Conservation (phyloP, 2,797 vertebrate genomes). For the Lepus townsendii region DNA sequence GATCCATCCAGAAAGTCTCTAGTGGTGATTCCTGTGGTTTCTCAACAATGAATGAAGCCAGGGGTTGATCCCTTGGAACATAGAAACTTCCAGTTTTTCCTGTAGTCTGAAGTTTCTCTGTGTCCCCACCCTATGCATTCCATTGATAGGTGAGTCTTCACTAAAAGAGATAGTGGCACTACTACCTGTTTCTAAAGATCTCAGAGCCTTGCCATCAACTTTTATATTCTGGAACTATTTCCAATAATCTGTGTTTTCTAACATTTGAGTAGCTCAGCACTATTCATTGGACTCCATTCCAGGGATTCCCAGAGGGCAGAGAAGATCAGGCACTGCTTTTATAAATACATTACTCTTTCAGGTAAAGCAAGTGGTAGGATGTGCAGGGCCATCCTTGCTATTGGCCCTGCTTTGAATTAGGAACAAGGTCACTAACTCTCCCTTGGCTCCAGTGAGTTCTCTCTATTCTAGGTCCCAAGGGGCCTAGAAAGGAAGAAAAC, state of each 20-base stretch:
- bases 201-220: neutral
- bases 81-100: neutral
- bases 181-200: neutral
- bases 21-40: neutral
- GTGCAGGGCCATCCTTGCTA: neutral
- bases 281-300: neutral
- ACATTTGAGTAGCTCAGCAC: neutral
- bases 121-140: neutral
- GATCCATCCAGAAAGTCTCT: neutral
- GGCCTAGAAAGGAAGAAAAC: neutral
- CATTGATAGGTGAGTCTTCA: neutral
- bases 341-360: neutral
- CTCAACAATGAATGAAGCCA: neutral
- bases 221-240: neutral
- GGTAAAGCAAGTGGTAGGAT: neutral
- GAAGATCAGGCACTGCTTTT: neutral
- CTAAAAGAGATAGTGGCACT: neutral
- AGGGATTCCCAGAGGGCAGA: neutral
- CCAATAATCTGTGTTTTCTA: neutral
- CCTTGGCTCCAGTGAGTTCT: neutral
- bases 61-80: neutral
- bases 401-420: neutral
- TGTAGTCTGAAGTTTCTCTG: neutral
- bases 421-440: neutral
- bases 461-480: neutral